phyloP scores from a whole-genome alignment of 2,797 vertebrate species.

The Anisognathus igniventris region DNA sequence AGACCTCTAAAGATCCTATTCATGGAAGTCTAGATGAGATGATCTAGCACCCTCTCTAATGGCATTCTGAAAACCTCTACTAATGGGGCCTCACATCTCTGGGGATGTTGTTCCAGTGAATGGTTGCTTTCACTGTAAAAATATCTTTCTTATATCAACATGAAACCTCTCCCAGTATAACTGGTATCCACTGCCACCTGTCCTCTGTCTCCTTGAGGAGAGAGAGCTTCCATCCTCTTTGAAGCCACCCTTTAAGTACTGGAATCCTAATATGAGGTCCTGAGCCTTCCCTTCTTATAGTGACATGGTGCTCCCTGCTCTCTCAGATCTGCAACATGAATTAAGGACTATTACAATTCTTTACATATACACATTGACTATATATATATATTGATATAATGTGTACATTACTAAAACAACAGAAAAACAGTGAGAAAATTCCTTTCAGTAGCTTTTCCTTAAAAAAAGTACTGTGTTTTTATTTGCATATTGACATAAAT shows the following conservation, averaged over 20 bases:
- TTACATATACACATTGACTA: background rate
- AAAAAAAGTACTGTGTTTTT: background rate
- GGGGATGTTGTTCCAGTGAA: background rate
- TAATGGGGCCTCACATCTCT: too few relatives aligned
- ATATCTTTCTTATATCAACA: background rate
- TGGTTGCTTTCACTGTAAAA: background rate
- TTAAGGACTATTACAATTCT: background rate
- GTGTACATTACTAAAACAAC: background rate
- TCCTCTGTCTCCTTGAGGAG: background rate
- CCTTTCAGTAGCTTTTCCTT: background rate
- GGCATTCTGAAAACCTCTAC: background rate
- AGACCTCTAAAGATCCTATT: background rate
- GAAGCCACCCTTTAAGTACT: background rate
- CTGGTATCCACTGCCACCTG: background rate
- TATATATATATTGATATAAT: background rate
- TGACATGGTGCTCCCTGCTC: background rate
- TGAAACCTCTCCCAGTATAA: background rate
- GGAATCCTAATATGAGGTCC: background rate
- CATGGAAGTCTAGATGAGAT: background rate
- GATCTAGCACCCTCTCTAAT: background rate
- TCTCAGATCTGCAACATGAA: background rate
- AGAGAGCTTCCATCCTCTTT: background rate
- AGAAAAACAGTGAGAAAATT: background rate
- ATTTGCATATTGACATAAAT: background rate
- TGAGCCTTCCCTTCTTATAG: background rate